Evolutionary conservation across 1,140 invertebrate species (phyloP).

Genomic region (Eupristina koningsbergeri): DNA sequence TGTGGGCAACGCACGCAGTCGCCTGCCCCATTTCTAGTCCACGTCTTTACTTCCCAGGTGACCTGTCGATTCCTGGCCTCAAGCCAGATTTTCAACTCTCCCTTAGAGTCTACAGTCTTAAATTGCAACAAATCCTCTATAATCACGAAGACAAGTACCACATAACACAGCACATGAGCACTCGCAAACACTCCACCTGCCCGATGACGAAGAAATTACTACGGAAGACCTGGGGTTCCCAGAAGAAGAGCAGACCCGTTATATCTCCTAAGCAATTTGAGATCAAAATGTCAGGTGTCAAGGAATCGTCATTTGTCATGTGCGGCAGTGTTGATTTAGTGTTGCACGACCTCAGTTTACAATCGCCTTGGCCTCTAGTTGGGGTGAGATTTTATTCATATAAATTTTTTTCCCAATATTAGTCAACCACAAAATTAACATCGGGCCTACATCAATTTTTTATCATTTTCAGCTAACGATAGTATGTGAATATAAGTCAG

Average conservation of each 20-base stretch:
- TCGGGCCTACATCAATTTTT: too few relatives aligned
- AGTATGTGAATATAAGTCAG: too few relatives aligned
- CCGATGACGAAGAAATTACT: slow-evolving; percentile 61
- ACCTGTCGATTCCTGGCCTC: slow-evolving; percentile 59
- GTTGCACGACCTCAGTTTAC: slow-evolving; percentile 48
- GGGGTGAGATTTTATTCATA: slow-evolving; percentile 50
- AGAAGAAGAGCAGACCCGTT: slow-evolving; percentile 41
- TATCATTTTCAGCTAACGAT: too few relatives aligned
- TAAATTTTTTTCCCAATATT: too few relatives aligned
- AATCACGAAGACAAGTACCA: slow-evolving; percentile 60
- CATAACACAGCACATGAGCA: slow-evolving; percentile 46
- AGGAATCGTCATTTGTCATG: slow-evolving; percentile 55
- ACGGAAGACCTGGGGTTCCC: slow-evolving; percentile 17
- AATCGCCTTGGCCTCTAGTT: slow-evolving; percentile 58
- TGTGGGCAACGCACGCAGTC: slow-evolving; percentile 62
- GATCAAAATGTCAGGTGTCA: slow-evolving; percentile 27
- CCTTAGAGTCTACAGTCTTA: slow-evolving; percentile 53
- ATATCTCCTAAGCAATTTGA: slow-evolving; percentile 44
- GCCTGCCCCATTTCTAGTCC: slow-evolving; percentile 49
- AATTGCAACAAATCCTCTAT: slow-evolving; percentile 42
- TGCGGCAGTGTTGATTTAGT: slow-evolving; percentile 57
- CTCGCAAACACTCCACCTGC: slow-evolving; percentile 47
- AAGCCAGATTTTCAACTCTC: slow-evolving; percentile 54
- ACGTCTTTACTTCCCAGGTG: slow-evolving; percentile 56
- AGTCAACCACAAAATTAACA: too few relatives aligned